phyloP scores from a whole-genome alignment of 2,888 invertebrate species.

The Seladonia tumulorum region DNA sequence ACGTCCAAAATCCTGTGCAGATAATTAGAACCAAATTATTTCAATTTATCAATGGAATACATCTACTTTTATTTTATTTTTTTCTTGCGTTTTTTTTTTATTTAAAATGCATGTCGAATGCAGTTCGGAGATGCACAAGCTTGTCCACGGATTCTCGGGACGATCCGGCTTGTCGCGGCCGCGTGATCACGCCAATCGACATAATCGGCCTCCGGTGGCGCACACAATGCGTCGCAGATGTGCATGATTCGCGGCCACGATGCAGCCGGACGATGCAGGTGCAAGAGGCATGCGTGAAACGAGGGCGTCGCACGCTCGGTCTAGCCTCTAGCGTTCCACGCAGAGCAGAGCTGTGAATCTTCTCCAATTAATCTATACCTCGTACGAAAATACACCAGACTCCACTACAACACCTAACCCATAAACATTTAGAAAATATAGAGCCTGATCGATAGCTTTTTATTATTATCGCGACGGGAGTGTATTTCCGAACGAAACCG shows the following conservation, averaged over 20 bases:
- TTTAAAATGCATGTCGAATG: background rate
- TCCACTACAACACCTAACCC: background rate
- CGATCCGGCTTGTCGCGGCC: background rate
- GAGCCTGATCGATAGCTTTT: background rate
- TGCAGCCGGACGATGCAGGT: slow-evolving; percentile 25
- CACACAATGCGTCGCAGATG: slow-evolving; percentile 17
- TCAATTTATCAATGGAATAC: background rate
- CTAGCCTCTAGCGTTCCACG: slow-evolving; percentile 14
- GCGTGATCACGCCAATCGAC: slow-evolving; percentile 5
- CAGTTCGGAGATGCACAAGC: background rate
- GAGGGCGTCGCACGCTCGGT: slow-evolving; percentile 29
- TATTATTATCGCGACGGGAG: slow-evolving; percentile 2
- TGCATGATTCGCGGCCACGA: slow-evolving; percentile 30
- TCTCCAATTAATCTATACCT: slow-evolving; percentile 6
- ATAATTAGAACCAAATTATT: background rate
- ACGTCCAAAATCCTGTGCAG: no score
- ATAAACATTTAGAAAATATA: background rate
- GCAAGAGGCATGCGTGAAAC: slow-evolving; percentile 48
- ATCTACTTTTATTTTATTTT: background rate
- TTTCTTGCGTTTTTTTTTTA: background rate
- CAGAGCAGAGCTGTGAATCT: slow-evolving; percentile 8
- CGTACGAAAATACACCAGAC: slow-evolving; percentile 1
- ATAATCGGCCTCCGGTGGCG: slow-evolving; percentile 15
- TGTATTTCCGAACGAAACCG: background rate
- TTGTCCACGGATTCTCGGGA: background rate